Conservation (phyloP, 2,797 vertebrate genomes). For the Pachyuromys duprasi region DNA sequence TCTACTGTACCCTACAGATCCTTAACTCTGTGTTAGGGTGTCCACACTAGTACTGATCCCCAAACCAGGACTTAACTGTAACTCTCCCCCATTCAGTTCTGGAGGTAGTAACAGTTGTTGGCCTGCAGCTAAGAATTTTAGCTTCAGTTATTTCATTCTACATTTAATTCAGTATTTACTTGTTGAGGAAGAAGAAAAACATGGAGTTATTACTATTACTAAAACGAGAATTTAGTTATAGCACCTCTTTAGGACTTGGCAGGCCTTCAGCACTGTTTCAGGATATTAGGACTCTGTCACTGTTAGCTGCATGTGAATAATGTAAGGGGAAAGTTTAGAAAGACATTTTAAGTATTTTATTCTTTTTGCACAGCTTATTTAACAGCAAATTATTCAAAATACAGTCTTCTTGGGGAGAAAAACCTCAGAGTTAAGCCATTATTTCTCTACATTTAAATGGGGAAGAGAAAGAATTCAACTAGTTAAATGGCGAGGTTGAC, state of each 20-base stretch:
- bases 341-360: background rate
- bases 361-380: slow-evolving; percentile 3
- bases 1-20: background rate
- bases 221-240: slow-evolving; percentile 34
- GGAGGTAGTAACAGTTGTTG: background rate
- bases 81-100: background rate
- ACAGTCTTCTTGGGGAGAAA: slow-evolving; percentile 19
- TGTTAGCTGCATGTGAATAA: slow-evolving; percentile 23
- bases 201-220: slow-evolving; percentile 1
- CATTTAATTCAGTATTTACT: slow-evolving; percentile 30
- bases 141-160: slow-evolving; percentile 31
- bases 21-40: background rate
- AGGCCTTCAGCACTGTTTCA: background rate
- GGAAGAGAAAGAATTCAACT: slow-evolving; percentile 39
- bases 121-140: background rate
- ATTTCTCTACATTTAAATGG: slow-evolving; percentile 34
- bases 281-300: background rate
- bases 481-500: background rate
- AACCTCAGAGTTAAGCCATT: slow-evolving; percentile 24
- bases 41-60: background rate
- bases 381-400: slow-evolving; percentile 63
- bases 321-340: background rate
- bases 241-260: background rate
- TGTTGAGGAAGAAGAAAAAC: slow-evolving; percentile 8
- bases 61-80: background rate